These are phyloP conservation scores for Meiosimyza decipiens DNA, from an alignment of 2,888 invertebrate genomes.

Conservation along the genomic window DNA sequence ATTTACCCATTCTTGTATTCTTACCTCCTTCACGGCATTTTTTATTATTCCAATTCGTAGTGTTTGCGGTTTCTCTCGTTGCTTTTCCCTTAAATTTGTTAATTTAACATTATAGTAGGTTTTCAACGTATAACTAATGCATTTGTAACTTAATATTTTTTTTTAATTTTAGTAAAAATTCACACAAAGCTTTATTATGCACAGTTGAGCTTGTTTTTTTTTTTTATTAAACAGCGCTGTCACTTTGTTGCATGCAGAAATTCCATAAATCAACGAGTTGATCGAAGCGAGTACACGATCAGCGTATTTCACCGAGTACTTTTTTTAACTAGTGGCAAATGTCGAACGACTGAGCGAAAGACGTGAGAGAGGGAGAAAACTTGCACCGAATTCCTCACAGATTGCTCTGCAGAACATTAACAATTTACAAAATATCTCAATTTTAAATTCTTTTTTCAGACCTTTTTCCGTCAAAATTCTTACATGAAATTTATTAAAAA, in stretches of 20 bases:
- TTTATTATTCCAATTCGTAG: too few relatives aligned
- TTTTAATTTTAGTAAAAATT: too few relatives aligned
- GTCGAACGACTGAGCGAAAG: conserved; percentile 10
- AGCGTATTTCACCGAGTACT: conserved; percentile 13
- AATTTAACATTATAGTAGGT: too few relatives aligned
- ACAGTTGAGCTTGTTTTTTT: conserved; percentile 16
- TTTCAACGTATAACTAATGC: too few relatives aligned
- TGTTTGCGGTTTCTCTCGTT: too few relatives aligned
- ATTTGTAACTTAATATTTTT: too few relatives aligned
- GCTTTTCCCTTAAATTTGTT: too few relatives aligned
- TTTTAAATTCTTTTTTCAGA: conserved; percentile 30
- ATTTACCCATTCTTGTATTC: too few relatives aligned
- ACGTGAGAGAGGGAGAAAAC: conserved; percentile 15
- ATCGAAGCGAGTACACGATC: conserved; percentile 25
- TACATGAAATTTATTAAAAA: conserved; percentile 25
- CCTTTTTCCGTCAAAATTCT: conserved; percentile 1
- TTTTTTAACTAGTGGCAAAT: conserved; percentile 29
- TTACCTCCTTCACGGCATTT: too few relatives aligned
- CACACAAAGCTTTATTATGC: not conserved
- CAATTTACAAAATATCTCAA: conserved; percentile 36
- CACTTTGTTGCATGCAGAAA: conserved; percentile 35
- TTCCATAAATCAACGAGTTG: conserved; percentile 31
- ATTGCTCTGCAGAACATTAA: conserved; percentile 36
- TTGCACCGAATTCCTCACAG: conserved; percentile 37
- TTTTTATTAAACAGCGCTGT: conserved; percentile 15